Evolutionary conservation across 2,888 invertebrate genomes (phyloP).

Genomic region (Tinea trinotella): DNA sequence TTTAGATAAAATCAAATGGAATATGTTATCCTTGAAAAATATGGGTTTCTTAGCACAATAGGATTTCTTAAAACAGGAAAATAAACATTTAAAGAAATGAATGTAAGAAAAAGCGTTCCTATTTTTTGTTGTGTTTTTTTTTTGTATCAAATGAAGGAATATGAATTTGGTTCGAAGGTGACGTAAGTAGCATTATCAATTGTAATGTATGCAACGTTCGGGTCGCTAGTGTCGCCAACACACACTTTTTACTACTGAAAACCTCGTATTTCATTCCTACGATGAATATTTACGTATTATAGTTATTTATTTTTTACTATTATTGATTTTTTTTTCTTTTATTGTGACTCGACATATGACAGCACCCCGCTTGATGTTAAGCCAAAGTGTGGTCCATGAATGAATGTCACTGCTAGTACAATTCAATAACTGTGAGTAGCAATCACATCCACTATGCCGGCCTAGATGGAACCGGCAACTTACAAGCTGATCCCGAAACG

Average conservation of each 20-base stretch:
- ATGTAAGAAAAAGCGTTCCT: not conserved
- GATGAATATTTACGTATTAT: no score
- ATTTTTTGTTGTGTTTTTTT: not conserved
- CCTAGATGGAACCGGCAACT: no score
- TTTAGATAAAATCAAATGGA: not conserved
- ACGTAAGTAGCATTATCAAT: slow-evolving; percentile 47
- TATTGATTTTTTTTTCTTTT: no score
- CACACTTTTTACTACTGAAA: slow-evolving; percentile 10
- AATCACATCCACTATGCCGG: no score
- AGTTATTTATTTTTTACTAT: no score
- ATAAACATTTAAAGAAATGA: not conserved
- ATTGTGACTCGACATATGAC: no score
- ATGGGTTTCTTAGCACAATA: not conserved
- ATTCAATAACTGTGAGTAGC: no score
- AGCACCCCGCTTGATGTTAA: no score
- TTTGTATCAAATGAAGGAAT: not conserved
- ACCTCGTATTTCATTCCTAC: no score
- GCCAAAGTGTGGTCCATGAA: no score
- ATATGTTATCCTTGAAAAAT: slow-evolving; percentile 1
- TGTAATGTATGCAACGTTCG: slow-evolving; percentile 58
- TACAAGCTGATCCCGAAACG: no score
- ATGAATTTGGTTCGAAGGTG: slow-evolving; percentile 5
- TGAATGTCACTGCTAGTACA: no score
- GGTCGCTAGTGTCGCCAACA: slow-evolving; percentile 48
- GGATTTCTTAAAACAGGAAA: not conserved